Conservation (phyloP, 2,888 invertebrate species). For the Smittia aterrima region DNA sequence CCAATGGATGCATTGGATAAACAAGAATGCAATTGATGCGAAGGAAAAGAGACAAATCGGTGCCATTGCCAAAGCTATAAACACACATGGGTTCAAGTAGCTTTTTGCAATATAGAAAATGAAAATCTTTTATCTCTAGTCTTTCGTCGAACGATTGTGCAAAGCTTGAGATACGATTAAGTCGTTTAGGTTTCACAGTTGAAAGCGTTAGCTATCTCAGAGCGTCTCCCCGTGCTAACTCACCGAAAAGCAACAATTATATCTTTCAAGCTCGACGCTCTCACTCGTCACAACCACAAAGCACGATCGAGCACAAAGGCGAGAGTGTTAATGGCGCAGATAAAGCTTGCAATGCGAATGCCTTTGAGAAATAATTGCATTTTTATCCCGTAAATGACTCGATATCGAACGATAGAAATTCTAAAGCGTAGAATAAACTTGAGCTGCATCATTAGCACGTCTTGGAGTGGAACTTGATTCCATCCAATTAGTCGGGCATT, state of each 20-base stretch:
- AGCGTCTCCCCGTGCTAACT: background rate
- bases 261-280: too few relatives aligned
- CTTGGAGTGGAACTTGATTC: background rate
- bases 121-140: background rate
- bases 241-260: background rate
- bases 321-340: conserved; percentile 3
- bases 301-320: background rate
- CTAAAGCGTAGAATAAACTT: conserved; percentile 3
- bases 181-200: background rate
- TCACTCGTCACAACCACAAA: background rate
- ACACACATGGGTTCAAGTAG: conserved; percentile 12
- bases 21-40: conserved; percentile 7
- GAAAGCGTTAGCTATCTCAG: background rate
- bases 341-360: background rate
- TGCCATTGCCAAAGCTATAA: conserved; percentile 1
- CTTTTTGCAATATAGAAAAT: background rate
- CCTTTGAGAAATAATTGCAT: conserved; percentile 5
- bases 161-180: background rate
- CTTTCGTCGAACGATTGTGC: background rate
- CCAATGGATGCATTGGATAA: background rate
- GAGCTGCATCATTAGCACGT: background rate
- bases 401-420: background rate
- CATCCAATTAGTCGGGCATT: conserved; percentile 9
- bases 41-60: conserved; percentile 16
- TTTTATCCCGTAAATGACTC: background rate